phyloP scores from a whole-genome alignment of 2,113 vertebrate genomes.

The Burhinus bistriatus region DNA sequence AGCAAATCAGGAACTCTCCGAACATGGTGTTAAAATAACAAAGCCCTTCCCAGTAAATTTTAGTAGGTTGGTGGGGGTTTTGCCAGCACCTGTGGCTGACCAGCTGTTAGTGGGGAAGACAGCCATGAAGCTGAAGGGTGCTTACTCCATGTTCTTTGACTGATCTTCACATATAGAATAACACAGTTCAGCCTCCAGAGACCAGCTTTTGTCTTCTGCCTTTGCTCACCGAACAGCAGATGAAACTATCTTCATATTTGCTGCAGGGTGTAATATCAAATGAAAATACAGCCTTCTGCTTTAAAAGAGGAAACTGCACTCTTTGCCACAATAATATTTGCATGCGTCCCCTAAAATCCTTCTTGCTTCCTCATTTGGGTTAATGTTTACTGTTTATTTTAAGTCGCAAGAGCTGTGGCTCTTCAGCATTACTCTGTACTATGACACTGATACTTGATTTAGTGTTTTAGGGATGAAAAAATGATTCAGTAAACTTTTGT shows the following conservation, averaged over 20 bases:
- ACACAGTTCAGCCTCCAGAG: background rate
- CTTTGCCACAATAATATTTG: background rate
- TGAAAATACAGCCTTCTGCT: background rate
- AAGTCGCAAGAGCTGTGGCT: background rate
- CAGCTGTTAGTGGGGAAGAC: conserved; percentile 53
- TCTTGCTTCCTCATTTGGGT: background rate
- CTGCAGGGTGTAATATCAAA: background rate
- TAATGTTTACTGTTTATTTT: background rate
- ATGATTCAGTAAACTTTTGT: background rate
- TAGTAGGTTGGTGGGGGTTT: background rate
- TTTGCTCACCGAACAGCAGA: background rate
- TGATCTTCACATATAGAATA: conserved; percentile 1
- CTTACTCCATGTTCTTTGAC: conserved; percentile 9
- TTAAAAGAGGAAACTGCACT: background rate
- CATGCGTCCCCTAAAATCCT: background rate
- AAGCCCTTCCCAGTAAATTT: conserved; percentile 30
- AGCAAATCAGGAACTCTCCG: conserved; percentile 63
- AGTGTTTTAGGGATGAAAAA: background rate
- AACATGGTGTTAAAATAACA: conserved; percentile 62
- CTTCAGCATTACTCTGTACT: background rate
- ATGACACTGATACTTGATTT: background rate
- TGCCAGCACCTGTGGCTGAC: conserved; percentile 56
- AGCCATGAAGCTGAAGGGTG: background rate
- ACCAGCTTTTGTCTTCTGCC: background rate
- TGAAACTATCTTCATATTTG: background rate